Base-by-base conservation (phyloP, 64 coral and sea anemone genomes). In the Pachyseris speciosa region DNA sequence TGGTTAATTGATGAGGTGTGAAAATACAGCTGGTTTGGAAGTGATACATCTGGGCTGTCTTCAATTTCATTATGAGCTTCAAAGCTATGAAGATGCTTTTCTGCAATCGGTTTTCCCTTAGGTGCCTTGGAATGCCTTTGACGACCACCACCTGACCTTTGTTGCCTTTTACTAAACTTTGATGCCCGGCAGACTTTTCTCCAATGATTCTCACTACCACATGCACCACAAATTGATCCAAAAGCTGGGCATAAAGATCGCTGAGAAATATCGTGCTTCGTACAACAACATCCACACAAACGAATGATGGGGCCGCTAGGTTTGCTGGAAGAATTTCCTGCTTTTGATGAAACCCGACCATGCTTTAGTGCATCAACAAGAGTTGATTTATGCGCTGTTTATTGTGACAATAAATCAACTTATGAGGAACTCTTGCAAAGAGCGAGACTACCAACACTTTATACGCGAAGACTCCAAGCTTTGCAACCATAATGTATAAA, bases 241-340 rank as follows among this genome's bases (percentile, higher is more conserved):
- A 81, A 88, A 20, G 94, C 94, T 9, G 85, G 45, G 45, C 8
- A 49, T 10, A 2, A 49, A 15, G 2, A 49, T 49, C 45, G 11
- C 15, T 58, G 51, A 15, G 89, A 88, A 50, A 79, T 57, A 51
- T 83, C 53, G 49, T 88, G 84, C 19, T 30, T 58, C 15, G 74
- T 74, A 49, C 84, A 89, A 96, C 89, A 96, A 37, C 92, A 92
- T 49, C 89, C 85, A 92, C 94, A 96, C 1, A 41, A 33, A 84
- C 45, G 50, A 78, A 47, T 45, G 53, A 59, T 45, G 71, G 65
- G 71, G 69, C 69, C 59, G 57, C 83, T 29, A 17, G 59, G 69
- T 15, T 30, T 75, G 22, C 67, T 52, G 43, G 45, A 49, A 10
- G 30, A 71, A 67, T 38, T 33, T 9, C 2, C 33, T 9, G 10